Percentiles rank a stretch among this genome's conserved stretches.
These are phyloP conservation scores for Hirundichthys speculiger DNA, from an alignment of 2,113 vertebrate genomes.

Conservation along the genomic window DNA sequence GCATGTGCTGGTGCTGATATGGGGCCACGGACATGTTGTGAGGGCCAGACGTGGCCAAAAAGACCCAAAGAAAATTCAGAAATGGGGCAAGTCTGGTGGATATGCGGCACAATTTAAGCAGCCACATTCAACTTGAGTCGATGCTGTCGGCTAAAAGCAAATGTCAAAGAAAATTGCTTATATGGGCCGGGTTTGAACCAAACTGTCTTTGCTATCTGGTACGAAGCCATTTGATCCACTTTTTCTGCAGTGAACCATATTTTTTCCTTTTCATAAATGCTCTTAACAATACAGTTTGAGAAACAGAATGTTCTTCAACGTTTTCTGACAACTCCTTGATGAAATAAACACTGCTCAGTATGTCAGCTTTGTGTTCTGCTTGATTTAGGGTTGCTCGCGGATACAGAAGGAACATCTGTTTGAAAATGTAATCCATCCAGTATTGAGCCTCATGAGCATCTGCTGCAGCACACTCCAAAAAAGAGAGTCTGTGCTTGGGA, in stretches of 20 bases:
- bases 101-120: no score
- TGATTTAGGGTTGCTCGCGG: slow-evolving; percentile 39
- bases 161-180: no score
- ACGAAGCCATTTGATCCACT: background rate
- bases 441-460: slow-evolving; percentile 62
- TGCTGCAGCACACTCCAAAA: slow-evolving; percentile 51
- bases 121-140: no score
- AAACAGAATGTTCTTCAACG: background rate
- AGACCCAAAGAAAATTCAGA: no score
- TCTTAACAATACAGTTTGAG: background rate
- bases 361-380: slow-evolving; percentile 17
- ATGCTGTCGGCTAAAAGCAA: no score
- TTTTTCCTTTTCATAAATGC: background rate
- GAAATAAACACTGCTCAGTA: slow-evolving; percentile 6
- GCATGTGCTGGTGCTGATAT: no score
- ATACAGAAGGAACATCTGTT: slow-evolving; percentile 72
- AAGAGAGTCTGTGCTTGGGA: slow-evolving; percentile 33
- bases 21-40: no score
- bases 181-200: no score
- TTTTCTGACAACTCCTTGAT: slow-evolving; percentile 7
- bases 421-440: slow-evolving; percentile 70
- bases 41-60: no score
- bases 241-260: background rate
- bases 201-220: background rate
- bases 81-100: no score